phyloP scores from a whole-genome alignment of 2,797 vertebrate genomes.

The Geotrypetes seraphini region DNA sequence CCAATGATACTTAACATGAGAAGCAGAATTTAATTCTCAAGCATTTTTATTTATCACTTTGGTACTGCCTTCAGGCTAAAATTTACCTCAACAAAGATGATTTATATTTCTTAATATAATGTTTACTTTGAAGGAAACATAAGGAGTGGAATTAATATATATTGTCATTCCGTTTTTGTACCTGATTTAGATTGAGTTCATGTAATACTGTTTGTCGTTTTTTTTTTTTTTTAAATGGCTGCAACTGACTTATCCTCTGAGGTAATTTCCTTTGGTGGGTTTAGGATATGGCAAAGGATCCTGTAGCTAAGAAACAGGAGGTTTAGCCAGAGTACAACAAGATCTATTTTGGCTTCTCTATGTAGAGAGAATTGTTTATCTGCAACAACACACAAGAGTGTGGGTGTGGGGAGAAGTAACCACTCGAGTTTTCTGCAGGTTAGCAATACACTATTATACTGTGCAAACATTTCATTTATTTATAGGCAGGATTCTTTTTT shows the following conservation, averaged over 20 bases:
- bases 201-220: not conserved
- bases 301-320: not conserved
- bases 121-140: not conserved
- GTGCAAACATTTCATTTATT: no score
- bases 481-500: no score
- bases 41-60: no score
- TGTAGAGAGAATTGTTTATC: no score
- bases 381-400: no score
- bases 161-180: not conserved
- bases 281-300: not conserved
- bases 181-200: not conserved
- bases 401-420: no score
- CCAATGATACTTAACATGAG: no score
- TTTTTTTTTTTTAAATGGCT: not conserved
- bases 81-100: not conserved
- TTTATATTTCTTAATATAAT: constrained; percentile 16
- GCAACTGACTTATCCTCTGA: not conserved
- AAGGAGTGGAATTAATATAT: not conserved
- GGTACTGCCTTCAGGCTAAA: no score
- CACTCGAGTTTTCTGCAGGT: no score
- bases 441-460: no score
- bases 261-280: not conserved
- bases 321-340: not conserved
- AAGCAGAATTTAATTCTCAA: no score
- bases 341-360: no score